Evolutionary conservation across 2,888 invertebrate genomes (phyloP).

Genomic region (Proisotoma minuta): DNA sequence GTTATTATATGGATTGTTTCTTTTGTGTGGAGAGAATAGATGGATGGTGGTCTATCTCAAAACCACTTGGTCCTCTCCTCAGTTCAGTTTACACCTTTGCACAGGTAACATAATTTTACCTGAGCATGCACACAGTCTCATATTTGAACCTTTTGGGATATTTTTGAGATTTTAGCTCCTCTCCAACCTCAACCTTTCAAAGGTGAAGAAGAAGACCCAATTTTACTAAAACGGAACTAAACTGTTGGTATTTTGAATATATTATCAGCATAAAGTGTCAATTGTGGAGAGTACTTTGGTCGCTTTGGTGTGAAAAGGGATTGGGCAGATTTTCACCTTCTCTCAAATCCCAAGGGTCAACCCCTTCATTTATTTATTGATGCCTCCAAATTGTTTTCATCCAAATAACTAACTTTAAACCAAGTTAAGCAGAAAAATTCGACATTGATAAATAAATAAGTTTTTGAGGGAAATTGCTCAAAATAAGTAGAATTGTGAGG

Average conservation of each 20-base stretch:
- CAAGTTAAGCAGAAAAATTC: too few species aligned
- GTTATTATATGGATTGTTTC: background rate
- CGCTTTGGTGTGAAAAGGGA: conserved; percentile 1
- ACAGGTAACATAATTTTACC: conserved; percentile 3
- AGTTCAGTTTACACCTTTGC: background rate
- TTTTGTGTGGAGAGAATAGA: background rate
- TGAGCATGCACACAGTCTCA: background rate
- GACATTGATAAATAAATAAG: too few species aligned
- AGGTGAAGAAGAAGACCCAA: too few species aligned
- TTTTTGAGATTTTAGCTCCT: too few species aligned
- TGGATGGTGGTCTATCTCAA: background rate
- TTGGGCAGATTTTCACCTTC: background rate
- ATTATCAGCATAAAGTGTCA: background rate
- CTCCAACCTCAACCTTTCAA: too few species aligned
- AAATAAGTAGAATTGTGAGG: too few species aligned
- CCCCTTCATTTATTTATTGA: conserved; percentile 3
- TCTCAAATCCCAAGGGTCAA: background rate
- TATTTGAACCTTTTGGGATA: background rate
- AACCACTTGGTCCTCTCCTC: background rate
- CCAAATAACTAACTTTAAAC: too few species aligned
- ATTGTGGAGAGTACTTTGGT: background rate
- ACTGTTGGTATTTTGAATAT: too few species aligned
- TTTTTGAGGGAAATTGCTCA: too few species aligned
- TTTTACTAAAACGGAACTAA: too few species aligned
- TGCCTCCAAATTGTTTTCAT: too few species aligned